Evolutionary conservation across 2,113 vertebrate genomes (phyloP), one percentile per base, ranked within the genome.

Genomic region (Pica pica): DNA sequence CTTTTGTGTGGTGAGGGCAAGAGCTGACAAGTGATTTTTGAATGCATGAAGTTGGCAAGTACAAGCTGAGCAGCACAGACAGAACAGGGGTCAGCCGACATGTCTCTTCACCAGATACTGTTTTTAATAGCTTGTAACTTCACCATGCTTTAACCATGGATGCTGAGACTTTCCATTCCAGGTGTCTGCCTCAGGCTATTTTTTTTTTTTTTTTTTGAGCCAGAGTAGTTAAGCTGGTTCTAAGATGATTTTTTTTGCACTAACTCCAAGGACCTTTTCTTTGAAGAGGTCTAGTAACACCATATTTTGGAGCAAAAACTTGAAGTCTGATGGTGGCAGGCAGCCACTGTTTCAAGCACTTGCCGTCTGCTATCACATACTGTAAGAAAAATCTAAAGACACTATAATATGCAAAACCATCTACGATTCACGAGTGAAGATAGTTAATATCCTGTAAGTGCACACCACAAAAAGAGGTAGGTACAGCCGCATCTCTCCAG

Each of bases 81-180:
- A 79, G 60, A 92, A 70, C 8, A 88, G 71, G 87, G 94, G 81
- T 96, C 89, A 94, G 70, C 57, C 3, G 19, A 80, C 78, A 42
- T 24, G 73, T 76, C 81, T 95, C 69, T 90, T 89, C 39, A 83
- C 85, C 79, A 90, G 75, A 91, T 89, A 94, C 53, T 83, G 63
- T 13, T 95, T 94, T 94, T 84, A 91, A 94, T 65, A 85, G 67
- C 82, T 90, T 85, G 39, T 44, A 91, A 93, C 81, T 79, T 84
- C 39, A 94, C 76, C 37, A 69, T 75, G 59, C 69, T 75, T 83
- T 75, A 95, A 89, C 86, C 74, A 60, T 65, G 76, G 84, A 60
- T 92, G 91, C 87, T 61, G 74, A 96, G 94, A 64, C 55, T 85
- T 91, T 85, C 78, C 82, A 95, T 90, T 92, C 91, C 93, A 95